Evolutionary conservation across 2,888 invertebrate genomes (phyloP), one percentile per base, ranked within the genome.

Genomic region (Leptinotarsa tumamoca): DNA sequence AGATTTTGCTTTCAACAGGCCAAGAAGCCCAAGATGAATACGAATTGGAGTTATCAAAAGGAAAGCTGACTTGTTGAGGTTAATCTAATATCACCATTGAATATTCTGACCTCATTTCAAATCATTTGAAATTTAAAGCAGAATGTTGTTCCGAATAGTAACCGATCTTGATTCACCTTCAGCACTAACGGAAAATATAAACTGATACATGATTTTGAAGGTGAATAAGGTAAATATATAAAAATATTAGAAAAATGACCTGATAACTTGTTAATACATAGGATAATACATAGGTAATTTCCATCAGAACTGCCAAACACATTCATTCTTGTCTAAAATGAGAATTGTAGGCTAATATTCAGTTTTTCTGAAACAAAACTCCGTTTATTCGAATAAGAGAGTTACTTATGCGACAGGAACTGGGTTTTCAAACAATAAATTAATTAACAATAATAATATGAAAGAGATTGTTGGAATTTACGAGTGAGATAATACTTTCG

Each of bases 71-170:
- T 54, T 7, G 18, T 4, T 54, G 17, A 18, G 54, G 54, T 54
- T 52, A 17, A n/a, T 52, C 52, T 52, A n/a, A n/a, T n/a, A 1
- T n/a, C n/a, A 33, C 17, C 2, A 52, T 17, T 54, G 54, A 54
- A n/a, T 18, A 54, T 18, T n/a, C 54, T 54, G 5, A 54, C 54
- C 54, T 54, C 54, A 54, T 54, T 54, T 18, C 18, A 1, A 4
- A 54, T 54, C 18, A 54, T 54, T 54, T 54, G 54, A 54, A 54
- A 54, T 54, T 54, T 17, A n/a, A 54, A n/a, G 10, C 54, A 54
- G 54, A n/a, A 54, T 54, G 7, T 7, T 17, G 7, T n/a, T 17
- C 43, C 5, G 43, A 43, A 43, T 43, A 10, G 10, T 3, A 43
- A 43, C 10, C 43, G 43, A 43, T 43, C 13, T 43, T 10, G 10